Conservation (phyloP, 2,797 vertebrate genomes). For the Sparus aurata region DNA sequence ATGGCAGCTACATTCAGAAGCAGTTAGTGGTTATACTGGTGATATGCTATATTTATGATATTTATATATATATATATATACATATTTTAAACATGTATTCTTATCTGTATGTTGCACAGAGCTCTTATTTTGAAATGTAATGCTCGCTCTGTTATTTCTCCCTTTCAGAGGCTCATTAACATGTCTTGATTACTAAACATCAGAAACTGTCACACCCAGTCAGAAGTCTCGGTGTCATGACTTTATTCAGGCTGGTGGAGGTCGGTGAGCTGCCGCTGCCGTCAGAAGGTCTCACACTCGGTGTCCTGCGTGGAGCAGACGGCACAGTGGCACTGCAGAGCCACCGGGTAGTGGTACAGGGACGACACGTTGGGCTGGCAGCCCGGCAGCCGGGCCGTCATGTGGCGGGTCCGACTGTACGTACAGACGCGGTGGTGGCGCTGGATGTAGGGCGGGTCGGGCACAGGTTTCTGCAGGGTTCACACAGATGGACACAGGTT, state of each 20-base stretch:
- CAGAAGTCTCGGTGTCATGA: background rate
- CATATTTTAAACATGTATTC: no score
- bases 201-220: background rate
- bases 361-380: conserved; percentile 80
- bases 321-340: conserved; percentile 83
- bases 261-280: no score
- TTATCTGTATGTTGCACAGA: background rate
- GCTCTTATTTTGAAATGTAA: conserved; percentile 1
- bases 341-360: conserved; percentile 84
- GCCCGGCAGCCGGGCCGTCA: conserved; percentile 80
- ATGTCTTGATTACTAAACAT: background rate
- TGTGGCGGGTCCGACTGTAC: conserved; percentile 78
- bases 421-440: conserved; percentile 84
- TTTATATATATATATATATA: no score
- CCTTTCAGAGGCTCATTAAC: no score
- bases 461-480: conserved; percentile 77
- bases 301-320: conserved; percentile 84
- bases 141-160: background rate
- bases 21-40: no score
- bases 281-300: conserved; percentile 85
- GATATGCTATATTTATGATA: no score
- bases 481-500: conserved; percentile 4
- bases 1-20: background rate
- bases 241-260: conserved; percentile 25
- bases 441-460: conserved; percentile 82